Percentiles rank a stretch among this genome's conserved stretches.
These are phyloP conservation scores for Indri indri DNA, from an alignment of 2,113 vertebrate genomes.

Conservation along the genomic window DNA sequence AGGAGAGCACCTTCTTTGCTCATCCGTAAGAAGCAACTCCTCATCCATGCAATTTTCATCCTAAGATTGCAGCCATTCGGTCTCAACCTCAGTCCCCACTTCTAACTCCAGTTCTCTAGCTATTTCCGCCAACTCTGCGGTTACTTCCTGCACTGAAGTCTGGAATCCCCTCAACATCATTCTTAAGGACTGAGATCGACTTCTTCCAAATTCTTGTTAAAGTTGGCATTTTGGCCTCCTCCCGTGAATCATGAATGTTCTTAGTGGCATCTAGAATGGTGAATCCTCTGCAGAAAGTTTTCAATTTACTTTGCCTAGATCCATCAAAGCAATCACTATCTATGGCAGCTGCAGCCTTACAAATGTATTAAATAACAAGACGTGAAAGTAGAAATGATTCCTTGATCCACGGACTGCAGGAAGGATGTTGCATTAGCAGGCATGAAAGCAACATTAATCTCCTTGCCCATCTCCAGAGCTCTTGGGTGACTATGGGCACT, in stretches of 20 bases:
- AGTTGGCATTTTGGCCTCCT: background rate
- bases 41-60: background rate
- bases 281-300: background rate
- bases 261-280: background rate
- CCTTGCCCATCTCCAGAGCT: background rate
- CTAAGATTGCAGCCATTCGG: background rate
- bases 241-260: background rate
- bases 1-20: background rate
- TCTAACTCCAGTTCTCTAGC: background rate
- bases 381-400: background rate
- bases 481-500: background rate
- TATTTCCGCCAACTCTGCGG: background rate
- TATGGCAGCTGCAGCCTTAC: background rate
- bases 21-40: background rate
- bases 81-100: background rate
- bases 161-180: background rate
- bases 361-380: background rate
- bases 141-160: background rate
- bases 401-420: background rate
- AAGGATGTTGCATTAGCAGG: background rate
- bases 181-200: background rate
- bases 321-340: background rate
- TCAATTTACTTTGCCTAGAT: background rate
- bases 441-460: background rate
- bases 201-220: background rate